Conservation (phyloP, 2,888 invertebrate genomes). For the Strigamia transsilvanica region DNA sequence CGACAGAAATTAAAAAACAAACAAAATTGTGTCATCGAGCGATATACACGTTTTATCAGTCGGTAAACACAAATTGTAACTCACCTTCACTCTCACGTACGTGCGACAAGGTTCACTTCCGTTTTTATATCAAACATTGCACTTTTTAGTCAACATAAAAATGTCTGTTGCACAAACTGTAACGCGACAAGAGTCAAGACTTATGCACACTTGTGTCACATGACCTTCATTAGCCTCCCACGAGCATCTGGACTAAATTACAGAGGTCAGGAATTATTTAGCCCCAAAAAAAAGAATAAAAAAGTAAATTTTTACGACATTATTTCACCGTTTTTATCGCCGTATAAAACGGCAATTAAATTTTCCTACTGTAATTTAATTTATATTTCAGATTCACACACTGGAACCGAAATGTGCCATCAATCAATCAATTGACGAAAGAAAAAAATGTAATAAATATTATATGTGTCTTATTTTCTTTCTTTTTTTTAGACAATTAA, state of each 20-base stretch:
- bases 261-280: background rate
- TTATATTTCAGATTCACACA: background rate
- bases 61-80: background rate
- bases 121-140: background rate
- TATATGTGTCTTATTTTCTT: background rate
- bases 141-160: too few relatives aligned
- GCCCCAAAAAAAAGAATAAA: too few relatives aligned
- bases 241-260: background rate
- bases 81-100: background rate
- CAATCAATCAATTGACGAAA: background rate
- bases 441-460: background rate
- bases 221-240: slow-evolving; percentile 39
- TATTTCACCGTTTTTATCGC: too few relatives aligned
- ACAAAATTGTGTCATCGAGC: background rate
- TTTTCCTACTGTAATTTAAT: too few relatives aligned
- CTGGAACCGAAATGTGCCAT: background rate
- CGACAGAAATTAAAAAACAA: background rate
- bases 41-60: background rate
- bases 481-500: too few relatives aligned
- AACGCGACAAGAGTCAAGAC: background rate
- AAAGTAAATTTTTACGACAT: too few relatives aligned
- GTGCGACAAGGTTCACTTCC: background rate
- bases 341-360: too few relatives aligned
- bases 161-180: too few relatives aligned
- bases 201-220: background rate